phyloP scores from a whole-genome alignment of 2,888 invertebrate genomes.

The Amphipyra tragopoginis region DNA sequence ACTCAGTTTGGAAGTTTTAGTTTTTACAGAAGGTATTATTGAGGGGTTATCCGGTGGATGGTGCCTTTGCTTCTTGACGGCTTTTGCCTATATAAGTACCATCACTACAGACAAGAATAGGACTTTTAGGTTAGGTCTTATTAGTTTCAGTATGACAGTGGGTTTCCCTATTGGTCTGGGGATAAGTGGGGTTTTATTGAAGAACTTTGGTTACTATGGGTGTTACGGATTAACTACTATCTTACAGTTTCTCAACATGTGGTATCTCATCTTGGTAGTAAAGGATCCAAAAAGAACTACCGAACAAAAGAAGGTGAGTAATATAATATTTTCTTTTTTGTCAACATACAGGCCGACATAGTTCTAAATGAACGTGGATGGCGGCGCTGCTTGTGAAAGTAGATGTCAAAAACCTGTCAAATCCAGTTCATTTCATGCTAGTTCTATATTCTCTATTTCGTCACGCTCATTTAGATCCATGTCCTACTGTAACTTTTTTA shows the following conservation, averaged over 20 bases:
- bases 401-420: no score
- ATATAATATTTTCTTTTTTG: not conserved
- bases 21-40: slow-evolving; percentile 93
- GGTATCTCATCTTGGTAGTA: slow-evolving; percentile 92
- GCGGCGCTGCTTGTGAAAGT: no score
- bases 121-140: slow-evolving; percentile 95
- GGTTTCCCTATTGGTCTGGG: slow-evolving; percentile 97
- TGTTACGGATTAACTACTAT: slow-evolving; percentile 92
- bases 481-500: no score
- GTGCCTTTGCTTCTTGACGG: slow-evolving; percentile 95
- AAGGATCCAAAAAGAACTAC: slow-evolving; percentile 89
- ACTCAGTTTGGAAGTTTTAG: slow-evolving; percentile 93
- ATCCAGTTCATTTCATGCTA: no score
- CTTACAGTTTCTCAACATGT: slow-evolving; percentile 92
- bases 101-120: slow-evolving; percentile 94
- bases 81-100: slow-evolving; percentile 95
- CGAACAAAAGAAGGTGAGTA: slow-evolving; percentile 76
- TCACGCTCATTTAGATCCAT: no score
- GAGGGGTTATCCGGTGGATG: slow-evolving; percentile 94
- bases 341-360: no score
- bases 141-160: slow-evolving; percentile 95
- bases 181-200: slow-evolving; percentile 93
- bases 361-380: no score
- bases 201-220: slow-evolving; percentile 93
- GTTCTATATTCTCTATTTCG: no score